Base-by-base conservation (phyloP, 35 echinoderm and acorn worm species). In the Patiria miniata region DNA sequence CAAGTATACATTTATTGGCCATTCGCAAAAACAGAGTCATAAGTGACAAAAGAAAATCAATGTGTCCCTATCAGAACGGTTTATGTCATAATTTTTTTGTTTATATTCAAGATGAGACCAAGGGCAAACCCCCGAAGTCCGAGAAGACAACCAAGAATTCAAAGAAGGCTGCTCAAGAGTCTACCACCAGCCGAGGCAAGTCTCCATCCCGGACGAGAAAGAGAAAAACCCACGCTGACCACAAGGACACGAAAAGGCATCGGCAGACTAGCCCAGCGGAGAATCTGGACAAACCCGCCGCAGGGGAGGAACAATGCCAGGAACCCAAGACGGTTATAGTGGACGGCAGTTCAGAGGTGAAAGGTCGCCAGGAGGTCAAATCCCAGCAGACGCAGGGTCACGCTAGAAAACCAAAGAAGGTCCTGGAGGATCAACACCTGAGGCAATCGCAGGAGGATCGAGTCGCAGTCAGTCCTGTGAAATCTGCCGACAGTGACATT, bases 391-490 rank as follows among this genome's bases (percentile, higher is more conserved):
- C 19, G 10, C 52, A 58, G 5, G 34, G 39, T 12, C 53, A 60
- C 36, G 82, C 82, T 84, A 84, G 57, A 58, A 84, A 84, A 84
- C 82, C 82, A 84, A 84, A 84, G 82, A 84, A 59, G 33, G 53
- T 84, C 8, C 6, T 36, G 17, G 82, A 84, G 53, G 54, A 84
- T 38, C 82, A 84, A 17, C 65, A 73, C 57, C 82, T 61, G 52
- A 36, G 28, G 40, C 82, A 60, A 52, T 37, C 29, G 10, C 82
- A 36, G 52, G 52, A 58, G 55, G 57, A 73, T 10, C 21, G 29
- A 14, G 65, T 1, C 2, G 26, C 34, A 12, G 65, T 73, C 12
- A 22, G 21, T 34, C 65, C 65, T 3, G 26, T 73, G 65, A 73
- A 26, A 32, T 12, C 34, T 30, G 26, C 65, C 65, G 29, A 34